Evolutionary conservation across 2,113 vertebrate species (phyloP).

Genomic region (Mobula birostris): DNA sequence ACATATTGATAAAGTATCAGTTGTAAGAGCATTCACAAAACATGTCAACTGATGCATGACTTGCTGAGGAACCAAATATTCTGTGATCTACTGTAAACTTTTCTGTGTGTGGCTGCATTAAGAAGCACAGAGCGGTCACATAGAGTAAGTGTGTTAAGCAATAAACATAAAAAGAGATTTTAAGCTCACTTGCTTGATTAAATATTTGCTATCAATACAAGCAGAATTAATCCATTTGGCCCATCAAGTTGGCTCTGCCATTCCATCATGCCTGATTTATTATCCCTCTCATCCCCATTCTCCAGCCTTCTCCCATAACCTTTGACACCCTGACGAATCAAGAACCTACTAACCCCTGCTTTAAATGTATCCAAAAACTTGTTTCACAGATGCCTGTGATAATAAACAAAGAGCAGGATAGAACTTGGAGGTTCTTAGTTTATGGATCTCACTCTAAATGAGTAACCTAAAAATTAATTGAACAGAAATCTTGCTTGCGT

Average conservation of each 20-base stretch:
- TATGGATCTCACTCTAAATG: background rate
- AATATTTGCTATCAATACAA: background rate
- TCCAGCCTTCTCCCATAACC: too few relatives aligned
- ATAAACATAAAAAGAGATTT: background rate
- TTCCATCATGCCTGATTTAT: too few relatives aligned
- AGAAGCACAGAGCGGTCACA: background rate
- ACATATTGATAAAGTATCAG: background rate
- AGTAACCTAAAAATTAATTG: background rate
- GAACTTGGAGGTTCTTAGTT: background rate
- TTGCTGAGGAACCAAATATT: background rate
- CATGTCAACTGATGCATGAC: background rate
- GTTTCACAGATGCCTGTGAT: too few relatives aligned
- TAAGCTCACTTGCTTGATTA: background rate
- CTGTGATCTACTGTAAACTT: background rate
- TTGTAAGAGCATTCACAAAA: slow-evolving; percentile 4
- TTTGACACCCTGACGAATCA: too few relatives aligned
- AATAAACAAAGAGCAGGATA: too few relatives aligned
- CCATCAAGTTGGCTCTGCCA: too few relatives aligned
- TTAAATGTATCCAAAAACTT: too few relatives aligned
- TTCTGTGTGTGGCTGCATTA: background rate
- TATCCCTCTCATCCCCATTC: too few relatives aligned
- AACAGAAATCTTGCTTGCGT: background rate
- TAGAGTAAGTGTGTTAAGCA: background rate
- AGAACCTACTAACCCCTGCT: too few relatives aligned
- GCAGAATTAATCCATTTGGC: too few relatives aligned